Evolutionary conservation across 2,888 invertebrate species (phyloP).

Genomic region (Mactromeris polynyma): DNA sequence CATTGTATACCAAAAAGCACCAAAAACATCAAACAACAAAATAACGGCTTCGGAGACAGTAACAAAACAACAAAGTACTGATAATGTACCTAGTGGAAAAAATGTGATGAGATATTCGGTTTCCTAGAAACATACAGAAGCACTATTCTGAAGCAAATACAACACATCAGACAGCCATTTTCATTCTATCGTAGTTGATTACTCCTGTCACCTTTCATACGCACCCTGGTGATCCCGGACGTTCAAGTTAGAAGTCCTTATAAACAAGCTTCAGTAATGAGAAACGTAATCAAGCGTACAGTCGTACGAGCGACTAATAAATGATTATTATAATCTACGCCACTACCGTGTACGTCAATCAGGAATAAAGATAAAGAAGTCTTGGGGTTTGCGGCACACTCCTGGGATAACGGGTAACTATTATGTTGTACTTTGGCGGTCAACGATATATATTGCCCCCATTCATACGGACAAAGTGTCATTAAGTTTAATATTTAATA

Average conservation of each 20-base stretch:
- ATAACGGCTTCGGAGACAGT: background rate
- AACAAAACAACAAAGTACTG: background rate
- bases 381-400: background rate
- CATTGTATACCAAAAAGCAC: too few relatives aligned
- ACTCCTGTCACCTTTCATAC: background rate
- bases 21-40: background rate
- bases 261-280: slow-evolving; percentile 10
- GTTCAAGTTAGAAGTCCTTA: slow-evolving; percentile 14
- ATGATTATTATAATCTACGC: background rate
- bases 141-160: background rate
- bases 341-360: background rate
- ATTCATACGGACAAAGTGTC: background rate
- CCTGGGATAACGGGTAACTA: background rate
- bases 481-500: background rate
- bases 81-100: background rate
- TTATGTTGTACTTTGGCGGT: background rate
- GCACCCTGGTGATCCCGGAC: background rate
- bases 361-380: slow-evolving; percentile 7
- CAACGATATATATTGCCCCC: background rate
- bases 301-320: background rate
- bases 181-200: background rate
- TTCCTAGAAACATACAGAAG: background rate
- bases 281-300: background rate
- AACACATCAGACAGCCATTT: slow-evolving; percentile 14
- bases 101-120: background rate